Percentiles rank a stretch among this genome's conserved stretches.
These are phyloP conservation scores for Lycodopsis pacificus DNA, from an alignment of 2,797 vertebrate genomes.

Conservation along the genomic window DNA sequence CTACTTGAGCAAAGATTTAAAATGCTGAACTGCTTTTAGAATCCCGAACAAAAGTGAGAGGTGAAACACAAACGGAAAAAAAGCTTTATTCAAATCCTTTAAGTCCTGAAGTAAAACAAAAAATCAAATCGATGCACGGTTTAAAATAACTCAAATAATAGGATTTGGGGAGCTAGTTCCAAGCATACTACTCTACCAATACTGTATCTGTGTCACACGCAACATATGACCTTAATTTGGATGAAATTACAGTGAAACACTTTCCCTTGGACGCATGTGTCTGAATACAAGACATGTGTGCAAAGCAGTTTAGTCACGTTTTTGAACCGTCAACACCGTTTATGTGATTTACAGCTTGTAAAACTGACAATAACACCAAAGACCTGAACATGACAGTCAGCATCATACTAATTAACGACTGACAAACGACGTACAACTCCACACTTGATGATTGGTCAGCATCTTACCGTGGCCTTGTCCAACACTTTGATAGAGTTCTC, in stretches of 20 bases:
- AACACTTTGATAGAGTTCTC: slow-evolving; percentile 97
- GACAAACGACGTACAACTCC: not conserved
- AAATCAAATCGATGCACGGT: not conserved
- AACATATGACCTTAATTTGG: not conserved
- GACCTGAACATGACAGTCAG: not conserved
- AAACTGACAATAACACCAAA: not conserved
- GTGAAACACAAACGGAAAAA: slow-evolving; percentile 16
- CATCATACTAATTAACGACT: not conserved
- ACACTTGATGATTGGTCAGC: not conserved
- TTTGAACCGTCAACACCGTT: slow-evolving; percentile 13
- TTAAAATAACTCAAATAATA: slow-evolving; percentile 5
- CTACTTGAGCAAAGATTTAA: slow-evolving; percentile 18
- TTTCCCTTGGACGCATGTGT: not conserved
- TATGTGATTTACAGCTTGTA: not conserved
- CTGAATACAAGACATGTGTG: not conserved
- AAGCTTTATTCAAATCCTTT: slow-evolving; percentile 18
- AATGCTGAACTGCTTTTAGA: slow-evolving; percentile 20
- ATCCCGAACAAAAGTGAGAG: not conserved
- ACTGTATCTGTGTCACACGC: not conserved
- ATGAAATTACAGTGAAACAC: not conserved
- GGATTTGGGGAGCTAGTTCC: not conserved
- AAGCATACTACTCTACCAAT: not conserved
- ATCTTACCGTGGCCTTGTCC: slow-evolving; percentile 95
- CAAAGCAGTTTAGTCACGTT: not conserved
- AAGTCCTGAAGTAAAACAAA: not conserved